These are phyloP conservation scores for Micropoecilia bifurca DNA, from an alignment of 2,797 vertebrate genomes.

Conservation along the genomic window DNA sequence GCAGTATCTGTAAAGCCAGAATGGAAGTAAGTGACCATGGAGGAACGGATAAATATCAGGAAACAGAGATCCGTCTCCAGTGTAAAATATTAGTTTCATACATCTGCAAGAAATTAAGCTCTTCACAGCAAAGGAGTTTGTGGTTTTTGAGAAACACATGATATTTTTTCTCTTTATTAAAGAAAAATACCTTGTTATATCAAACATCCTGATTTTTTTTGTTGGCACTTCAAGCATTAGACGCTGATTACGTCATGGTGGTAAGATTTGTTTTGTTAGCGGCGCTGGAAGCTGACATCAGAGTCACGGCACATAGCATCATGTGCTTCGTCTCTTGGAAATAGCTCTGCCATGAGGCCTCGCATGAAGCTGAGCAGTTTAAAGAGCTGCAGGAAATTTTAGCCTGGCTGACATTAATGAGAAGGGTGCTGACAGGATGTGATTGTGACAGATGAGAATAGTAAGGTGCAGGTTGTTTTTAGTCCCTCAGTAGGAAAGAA, in stretches of 20 bases:
- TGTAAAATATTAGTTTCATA: background rate
- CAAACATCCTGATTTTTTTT: background rate
- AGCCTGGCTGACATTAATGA: slow-evolving; percentile 21
- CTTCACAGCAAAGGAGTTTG: background rate
- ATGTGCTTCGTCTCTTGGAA: slow-evolving; percentile 59
- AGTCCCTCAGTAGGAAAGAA: background rate
- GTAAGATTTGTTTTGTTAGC: slow-evolving; percentile 69
- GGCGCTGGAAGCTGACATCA: slow-evolving; percentile 67
- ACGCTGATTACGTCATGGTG: slow-evolving; percentile 60
- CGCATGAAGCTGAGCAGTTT: slow-evolving; percentile 27
- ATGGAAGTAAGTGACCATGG: background rate
- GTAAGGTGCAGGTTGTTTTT: slow-evolving; percentile 10
- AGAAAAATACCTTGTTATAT: background rate
- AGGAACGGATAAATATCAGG: background rate
- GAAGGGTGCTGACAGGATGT: slow-evolving; percentile 16
- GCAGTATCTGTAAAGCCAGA: background rate
- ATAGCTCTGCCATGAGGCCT: slow-evolving; percentile 61
- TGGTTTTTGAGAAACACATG: background rate
- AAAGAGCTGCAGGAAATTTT: slow-evolving; percentile 41
- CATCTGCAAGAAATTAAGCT: background rate
- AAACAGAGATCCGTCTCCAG: background rate
- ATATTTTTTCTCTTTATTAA: background rate
- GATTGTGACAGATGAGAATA: slow-evolving; percentile 26
- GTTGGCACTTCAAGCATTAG: slow-evolving; percentile 35
- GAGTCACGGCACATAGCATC: slow-evolving; percentile 49